Evolutionary conservation across 1,140 invertebrate species (phyloP).

Genomic region (Cotesia vestalis): DNA sequence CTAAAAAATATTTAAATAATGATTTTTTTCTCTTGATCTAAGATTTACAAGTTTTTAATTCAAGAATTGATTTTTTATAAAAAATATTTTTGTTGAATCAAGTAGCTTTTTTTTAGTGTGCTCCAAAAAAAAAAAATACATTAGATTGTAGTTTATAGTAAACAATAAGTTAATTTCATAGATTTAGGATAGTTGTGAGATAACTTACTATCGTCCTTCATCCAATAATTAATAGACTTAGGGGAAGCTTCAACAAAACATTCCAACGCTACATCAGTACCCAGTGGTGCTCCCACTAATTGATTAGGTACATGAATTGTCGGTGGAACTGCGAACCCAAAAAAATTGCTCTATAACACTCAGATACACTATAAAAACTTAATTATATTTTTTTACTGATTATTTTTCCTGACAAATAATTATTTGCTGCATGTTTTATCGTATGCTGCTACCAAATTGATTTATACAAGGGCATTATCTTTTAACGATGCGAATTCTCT

Average conservation of each 20-base stretch:
- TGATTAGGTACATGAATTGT: constrained; percentile 90
- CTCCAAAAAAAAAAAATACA: no score
- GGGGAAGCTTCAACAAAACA: constrained; percentile 91
- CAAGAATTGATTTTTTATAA: no score
- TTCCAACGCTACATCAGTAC: constrained; percentile 86
- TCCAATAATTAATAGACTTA: constrained; percentile 89
- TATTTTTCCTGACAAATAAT: no score
- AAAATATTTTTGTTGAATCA: not conserved
- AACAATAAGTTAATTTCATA: not conserved
- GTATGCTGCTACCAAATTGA: no score
- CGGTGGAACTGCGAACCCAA: constrained; percentile 78
- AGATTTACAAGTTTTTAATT: no score
- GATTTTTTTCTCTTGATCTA: no score
- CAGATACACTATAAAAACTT: constrained; percentile 31
- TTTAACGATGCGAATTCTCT: no score
- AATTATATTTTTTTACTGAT: not conserved
- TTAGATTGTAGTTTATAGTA: not conserved
- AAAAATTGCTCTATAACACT: constrained; percentile 43
- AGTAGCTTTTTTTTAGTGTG: no score
- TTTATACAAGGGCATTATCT: no score
- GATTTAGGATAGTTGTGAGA: not conserved
- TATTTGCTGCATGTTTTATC: no score
- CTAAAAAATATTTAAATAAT: no score
- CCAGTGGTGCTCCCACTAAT: constrained; percentile 85
- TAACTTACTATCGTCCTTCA: constrained; percentile 77